phyloP scores from a whole-genome alignment of 2,797 vertebrate genomes.

The Bothrops alternatus region DNA sequence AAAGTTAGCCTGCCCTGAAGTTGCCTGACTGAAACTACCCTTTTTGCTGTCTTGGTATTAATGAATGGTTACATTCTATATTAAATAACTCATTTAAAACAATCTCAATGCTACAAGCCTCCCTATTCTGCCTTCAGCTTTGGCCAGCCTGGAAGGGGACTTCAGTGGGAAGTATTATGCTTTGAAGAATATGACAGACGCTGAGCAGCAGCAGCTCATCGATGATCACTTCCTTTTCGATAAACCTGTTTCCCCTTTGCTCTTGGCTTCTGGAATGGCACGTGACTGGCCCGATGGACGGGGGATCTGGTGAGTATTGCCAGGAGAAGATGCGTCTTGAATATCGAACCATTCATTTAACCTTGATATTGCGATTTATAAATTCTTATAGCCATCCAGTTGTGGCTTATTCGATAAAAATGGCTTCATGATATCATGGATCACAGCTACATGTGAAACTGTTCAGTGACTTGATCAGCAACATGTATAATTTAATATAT shows the following conservation, averaged over 20 bases:
- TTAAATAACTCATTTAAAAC: not conserved
- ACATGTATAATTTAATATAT: not conserved
- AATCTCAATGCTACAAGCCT: not conserved
- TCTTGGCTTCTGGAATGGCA: slow-evolving; percentile 92
- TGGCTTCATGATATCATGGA: not conserved
- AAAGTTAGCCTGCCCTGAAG: not conserved
- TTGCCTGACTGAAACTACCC: not conserved
- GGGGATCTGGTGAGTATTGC: slow-evolving; percentile 85
- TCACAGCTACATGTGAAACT: not conserved
- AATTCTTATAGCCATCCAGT: not conserved
- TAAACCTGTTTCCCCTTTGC: slow-evolving; percentile 92
- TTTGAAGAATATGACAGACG: slow-evolving; percentile 90
- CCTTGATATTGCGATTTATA: not conserved
- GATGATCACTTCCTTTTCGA: slow-evolving; percentile 97
- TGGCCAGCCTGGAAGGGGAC: slow-evolving; percentile 85
- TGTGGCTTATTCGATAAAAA: not conserved
- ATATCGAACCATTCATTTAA: not conserved
- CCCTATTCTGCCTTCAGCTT: slow-evolving; percentile 69
- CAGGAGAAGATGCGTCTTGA: not conserved
- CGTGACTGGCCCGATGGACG: slow-evolving; percentile 94
- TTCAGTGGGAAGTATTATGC: slow-evolving; percentile 92
- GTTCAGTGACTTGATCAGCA: not conserved
- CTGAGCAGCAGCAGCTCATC: slow-evolving; percentile 93
- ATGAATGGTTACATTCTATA: not conserved
- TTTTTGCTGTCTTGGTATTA: not conserved